phyloP scores from a whole-genome alignment of 2,888 invertebrate species.

The Dysmachus trigonus region DNA sequence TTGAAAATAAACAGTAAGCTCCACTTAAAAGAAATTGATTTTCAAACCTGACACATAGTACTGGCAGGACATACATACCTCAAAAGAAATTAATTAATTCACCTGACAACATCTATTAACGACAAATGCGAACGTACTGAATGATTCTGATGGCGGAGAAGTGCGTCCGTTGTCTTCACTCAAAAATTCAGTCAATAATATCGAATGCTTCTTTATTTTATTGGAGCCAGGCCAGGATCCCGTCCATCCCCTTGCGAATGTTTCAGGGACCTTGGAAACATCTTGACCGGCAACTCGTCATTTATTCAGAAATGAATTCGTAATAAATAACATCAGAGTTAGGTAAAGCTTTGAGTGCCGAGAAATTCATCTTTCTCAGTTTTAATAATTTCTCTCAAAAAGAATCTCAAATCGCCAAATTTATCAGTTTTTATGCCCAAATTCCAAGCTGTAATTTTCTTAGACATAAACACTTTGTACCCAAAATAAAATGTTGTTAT shows the following conservation, averaged over 20 bases:
- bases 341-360: background rate
- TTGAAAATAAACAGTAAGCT: background rate
- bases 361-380: background rate
- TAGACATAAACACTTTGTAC: background rate
- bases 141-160: background rate
- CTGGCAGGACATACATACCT: background rate
- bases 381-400: background rate
- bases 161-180: background rate
- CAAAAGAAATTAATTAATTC: background rate
- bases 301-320: conserved; percentile 9
- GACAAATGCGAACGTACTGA: conserved; percentile 5
- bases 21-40: background rate
- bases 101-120: background rate
- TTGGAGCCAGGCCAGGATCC: conserved; percentile 7
- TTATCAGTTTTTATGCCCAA: background rate
- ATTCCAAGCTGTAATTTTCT: background rate
- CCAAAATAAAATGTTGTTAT: background rate
- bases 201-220: background rate
- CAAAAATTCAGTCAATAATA: conserved; percentile 32
- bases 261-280: background rate
- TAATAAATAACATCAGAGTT: background rate
- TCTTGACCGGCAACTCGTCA: background rate
- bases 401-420: background rate
- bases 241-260: background rate
- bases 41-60: no score